A percentile compares a stretch with the other conserved stretches of the same genome.
Evolutionary conservation across 1,140 invertebrate species (phyloP).

Genomic region (Bactericera cockerelli): DNA sequence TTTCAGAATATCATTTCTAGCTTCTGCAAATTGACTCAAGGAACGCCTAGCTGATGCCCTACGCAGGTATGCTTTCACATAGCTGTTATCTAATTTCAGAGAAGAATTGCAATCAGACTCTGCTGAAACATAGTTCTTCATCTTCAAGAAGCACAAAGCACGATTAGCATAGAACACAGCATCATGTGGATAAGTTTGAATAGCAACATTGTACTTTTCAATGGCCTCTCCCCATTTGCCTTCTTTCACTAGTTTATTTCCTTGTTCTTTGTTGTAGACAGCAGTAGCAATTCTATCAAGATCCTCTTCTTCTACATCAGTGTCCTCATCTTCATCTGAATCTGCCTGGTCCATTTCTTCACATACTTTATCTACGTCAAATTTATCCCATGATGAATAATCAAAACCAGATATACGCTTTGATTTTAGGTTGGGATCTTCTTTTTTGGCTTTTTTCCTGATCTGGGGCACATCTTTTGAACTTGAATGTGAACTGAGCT

Average conservation of each 20-base stretch:
- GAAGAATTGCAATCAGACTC: conserved; percentile 60
- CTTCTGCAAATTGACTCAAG: conserved; percentile 41
- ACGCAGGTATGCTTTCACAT: conserved; percentile 65
- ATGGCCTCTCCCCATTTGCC: conserved; percentile 66
- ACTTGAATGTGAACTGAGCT: background rate
- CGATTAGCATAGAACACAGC: conserved; percentile 73
- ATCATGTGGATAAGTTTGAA: conserved; percentile 57
- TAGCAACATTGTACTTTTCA: conserved; percentile 60
- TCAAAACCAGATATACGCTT: conserved; percentile 35
- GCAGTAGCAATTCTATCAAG: conserved; percentile 12
- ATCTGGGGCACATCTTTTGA: background rate
- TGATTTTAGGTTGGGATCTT: background rate
- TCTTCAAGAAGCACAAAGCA: conserved; percentile 71
- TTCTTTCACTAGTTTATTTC: conserved; percentile 64
- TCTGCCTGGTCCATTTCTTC: conserved; percentile 45
- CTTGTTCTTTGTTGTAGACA: conserved; percentile 33
- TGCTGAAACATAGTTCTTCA: conserved; percentile 44
- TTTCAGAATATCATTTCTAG: conserved; percentile 46
- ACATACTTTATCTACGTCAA: conserved; percentile 61
- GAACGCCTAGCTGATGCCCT: conserved; percentile 49
- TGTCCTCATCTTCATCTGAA: conserved; percentile 28
- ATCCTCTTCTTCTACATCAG: conserved; percentile 28
- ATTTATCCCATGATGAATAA: conserved; percentile 62
- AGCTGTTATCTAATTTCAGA: conserved; percentile 50
- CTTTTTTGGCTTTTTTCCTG: background rate